Conservation (phyloP, 1,140 invertebrate species). For the Drosophila ercepeae region DNA sequence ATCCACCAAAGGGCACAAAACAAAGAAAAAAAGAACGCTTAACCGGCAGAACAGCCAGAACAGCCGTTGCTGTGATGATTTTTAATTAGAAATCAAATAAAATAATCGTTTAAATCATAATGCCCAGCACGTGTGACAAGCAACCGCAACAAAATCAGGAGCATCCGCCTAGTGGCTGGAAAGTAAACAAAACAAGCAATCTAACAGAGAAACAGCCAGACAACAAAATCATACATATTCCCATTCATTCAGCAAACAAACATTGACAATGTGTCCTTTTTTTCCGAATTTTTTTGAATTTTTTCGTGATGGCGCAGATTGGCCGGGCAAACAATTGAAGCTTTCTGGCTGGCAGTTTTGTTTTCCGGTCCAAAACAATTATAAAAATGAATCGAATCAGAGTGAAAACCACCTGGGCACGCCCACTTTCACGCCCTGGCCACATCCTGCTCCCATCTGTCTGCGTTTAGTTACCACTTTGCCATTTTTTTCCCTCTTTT, state of each 20-base stretch:
- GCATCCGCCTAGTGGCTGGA: conserved; percentile 11
- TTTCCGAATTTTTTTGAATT: conserved; percentile 54
- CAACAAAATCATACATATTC: conserved; percentile 1
- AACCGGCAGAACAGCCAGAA: not conserved
- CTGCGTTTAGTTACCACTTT: conserved; percentile 4
- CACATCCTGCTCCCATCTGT: conserved; percentile 13
- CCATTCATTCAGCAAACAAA: conserved; percentile 57
- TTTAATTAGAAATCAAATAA: conserved; percentile 81
- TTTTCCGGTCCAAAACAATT: conserved; percentile 60
- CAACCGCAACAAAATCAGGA: conserved; percentile 23
- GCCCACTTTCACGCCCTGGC: not conserved
- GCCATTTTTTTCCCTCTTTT: conserved; percentile 27
- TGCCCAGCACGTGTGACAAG: conserved; percentile 63
- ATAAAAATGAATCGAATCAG: conserved; percentile 50
- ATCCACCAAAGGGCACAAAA: conserved; percentile 10
- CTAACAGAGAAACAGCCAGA: not conserved
- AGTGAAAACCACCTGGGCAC: conserved; percentile 17
- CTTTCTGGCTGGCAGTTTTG: conserved; percentile 15
- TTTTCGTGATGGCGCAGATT: conserved; percentile 75
- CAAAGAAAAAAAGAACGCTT: not conserved
- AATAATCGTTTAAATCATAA: conserved; percentile 67
- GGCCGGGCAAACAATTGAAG: conserved; percentile 59
- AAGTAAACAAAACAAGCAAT: conserved; percentile 8
- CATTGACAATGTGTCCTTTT: conserved; percentile 64
- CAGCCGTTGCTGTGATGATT: conserved; percentile 38